Evolutionary conservation across 2,113 vertebrate species (phyloP), one percentile per base, ranked within the genome.

Genomic region (Trinectes maculatus): DNA sequence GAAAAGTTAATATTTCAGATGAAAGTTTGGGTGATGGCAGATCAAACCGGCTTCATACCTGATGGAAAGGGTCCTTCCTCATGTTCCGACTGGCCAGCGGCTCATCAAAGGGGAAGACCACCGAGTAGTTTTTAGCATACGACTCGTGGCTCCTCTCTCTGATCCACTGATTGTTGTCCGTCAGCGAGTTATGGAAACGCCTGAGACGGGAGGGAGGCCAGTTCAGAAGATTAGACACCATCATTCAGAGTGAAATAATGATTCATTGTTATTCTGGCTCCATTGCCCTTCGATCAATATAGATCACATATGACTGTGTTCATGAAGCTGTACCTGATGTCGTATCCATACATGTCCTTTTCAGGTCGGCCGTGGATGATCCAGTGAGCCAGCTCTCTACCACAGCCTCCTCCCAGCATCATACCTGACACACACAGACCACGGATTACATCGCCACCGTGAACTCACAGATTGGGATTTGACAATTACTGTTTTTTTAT

Each of bases 321-420:
- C n/a, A n/a, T n/a, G n/a, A n/a, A n/a, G n/a, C n/a, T 15, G 31
- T 52, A 91, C 97, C 96, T 96, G 91, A 99, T 99, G 86, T 99
- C 98, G 0, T 99, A 99, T 74, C 95, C 74, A 0, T 96, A 96
- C 97, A 99, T 99, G 86, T 98, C 98, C 90, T 95, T 99, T 79
- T 98, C 96, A 0, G 98, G 97, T 1, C 94, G 92, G 4, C 97
- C 96, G 0, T 94, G 94, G 63, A 96, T 81, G 46, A 99, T 89
- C 98, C 98, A 99, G 83, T 95, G 95, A 39, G 97, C 97, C 78
- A 99, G 88, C 63, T 99, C 96, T 84, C 84, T 92, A 15, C 98
- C 98, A 0, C 98, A 99, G 74, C 98, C 98, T 0, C 97, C 97
- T 9, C 97, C 96, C 53, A 99, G 85, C 98, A 99, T 98, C 98